phyloP scores from a whole-genome alignment of 1,140 invertebrate genomes.

The Scaptomyza graminum region DNA sequence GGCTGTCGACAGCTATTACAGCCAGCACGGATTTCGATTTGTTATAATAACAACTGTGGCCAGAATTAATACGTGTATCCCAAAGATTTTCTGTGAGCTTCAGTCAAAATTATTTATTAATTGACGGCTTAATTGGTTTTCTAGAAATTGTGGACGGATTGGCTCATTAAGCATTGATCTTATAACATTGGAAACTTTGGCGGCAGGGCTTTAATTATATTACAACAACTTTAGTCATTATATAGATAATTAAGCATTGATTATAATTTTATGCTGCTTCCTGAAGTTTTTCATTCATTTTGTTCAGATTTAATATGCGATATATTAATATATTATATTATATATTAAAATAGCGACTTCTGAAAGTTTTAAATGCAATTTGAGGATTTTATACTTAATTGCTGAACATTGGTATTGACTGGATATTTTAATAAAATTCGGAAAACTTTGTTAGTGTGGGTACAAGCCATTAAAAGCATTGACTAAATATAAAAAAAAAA shows the following conservation, averaged over 20 bases:
- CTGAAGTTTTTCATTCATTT: too few species aligned
- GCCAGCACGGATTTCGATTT: background rate
- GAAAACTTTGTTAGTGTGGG: too few species aligned
- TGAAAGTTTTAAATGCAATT: too few species aligned
- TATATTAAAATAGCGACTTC: too few species aligned
- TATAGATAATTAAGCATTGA: background rate
- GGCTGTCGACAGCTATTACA: conserved; percentile 4
- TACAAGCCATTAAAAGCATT: too few species aligned
- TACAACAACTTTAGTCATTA: background rate
- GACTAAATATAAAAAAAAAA: background rate
- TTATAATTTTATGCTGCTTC: too few species aligned
- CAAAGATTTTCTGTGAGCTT: conserved; percentile 1
- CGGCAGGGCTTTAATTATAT: background rate
- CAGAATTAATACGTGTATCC: background rate
- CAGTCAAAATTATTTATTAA: conserved; percentile 10
- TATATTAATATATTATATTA: too few species aligned
- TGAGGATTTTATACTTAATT: too few species aligned
- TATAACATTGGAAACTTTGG: background rate
- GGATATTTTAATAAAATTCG: too few species aligned
- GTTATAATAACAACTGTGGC: background rate
- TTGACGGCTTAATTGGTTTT: conserved; percentile 14
- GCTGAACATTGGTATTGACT: too few species aligned
- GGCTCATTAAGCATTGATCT: background rate
- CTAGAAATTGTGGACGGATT: background rate
- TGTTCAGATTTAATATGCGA: too few species aligned